A percentile compares a stretch with the other conserved stretches of the same genome.
Conservation (phyloP, 2,113 vertebrate genomes). For the Clarias gariepinus region DNA sequence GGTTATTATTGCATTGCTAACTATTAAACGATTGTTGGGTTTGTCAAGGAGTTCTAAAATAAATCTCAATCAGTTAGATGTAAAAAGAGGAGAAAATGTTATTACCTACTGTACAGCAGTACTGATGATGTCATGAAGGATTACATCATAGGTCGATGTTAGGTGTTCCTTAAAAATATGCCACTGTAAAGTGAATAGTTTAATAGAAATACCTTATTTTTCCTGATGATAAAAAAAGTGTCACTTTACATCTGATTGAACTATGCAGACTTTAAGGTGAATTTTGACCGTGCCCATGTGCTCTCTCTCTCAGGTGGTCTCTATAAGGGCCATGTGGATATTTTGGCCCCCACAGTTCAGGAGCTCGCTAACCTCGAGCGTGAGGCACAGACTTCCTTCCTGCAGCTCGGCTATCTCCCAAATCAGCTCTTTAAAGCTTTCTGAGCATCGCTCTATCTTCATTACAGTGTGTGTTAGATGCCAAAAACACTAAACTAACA, state of each 20-base stretch:
- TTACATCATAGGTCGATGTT: too few relatives aligned
- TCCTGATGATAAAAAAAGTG: not conserved
- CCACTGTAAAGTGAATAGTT: not conserved
- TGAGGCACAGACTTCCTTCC: conserved; percentile 96
- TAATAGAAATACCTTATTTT: too few relatives aligned
- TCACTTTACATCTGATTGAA: not conserved
- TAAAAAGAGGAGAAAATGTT: too few relatives aligned
- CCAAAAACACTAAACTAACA: not conserved
- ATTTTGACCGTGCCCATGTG: not conserved
- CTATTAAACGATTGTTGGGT: too few relatives aligned
- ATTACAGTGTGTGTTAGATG: not conserved
- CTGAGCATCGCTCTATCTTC: conserved; percentile 64
- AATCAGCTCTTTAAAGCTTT: conserved; percentile 96
- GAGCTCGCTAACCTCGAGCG: conserved; percentile 91
- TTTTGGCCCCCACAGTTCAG: conserved; percentile 90
- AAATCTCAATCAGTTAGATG: too few relatives aligned
- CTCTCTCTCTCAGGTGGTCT: conserved; percentile 77
- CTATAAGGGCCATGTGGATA: conserved; percentile 95
- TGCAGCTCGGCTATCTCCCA: conserved; percentile 92
- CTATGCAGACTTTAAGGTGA: not conserved
- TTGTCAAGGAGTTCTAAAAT: too few relatives aligned
- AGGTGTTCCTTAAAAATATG: too few relatives aligned
- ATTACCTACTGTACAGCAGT: too few relatives aligned
- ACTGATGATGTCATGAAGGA: too few relatives aligned
- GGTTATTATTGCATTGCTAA: too few relatives aligned